These are phyloP conservation scores for Callimorpha dominula DNA, from an alignment of 2,888 invertebrate species.

Conservation along the genomic window DNA sequence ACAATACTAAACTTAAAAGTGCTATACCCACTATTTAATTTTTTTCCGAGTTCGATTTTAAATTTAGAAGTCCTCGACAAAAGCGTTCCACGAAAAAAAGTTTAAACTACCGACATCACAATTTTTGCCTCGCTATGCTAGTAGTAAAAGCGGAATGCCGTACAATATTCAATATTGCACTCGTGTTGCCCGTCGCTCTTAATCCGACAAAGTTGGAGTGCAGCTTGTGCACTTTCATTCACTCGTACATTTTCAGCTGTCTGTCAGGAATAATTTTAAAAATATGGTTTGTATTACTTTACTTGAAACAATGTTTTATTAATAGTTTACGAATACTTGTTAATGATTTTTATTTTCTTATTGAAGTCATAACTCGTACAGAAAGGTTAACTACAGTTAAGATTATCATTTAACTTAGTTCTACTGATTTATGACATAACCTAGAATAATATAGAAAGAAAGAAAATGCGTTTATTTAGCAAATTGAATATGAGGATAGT, in stretches of 20 bases:
- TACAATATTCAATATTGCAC: neutral
- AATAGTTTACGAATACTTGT: too few species aligned
- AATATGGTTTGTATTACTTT: neutral
- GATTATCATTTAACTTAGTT: too few species aligned
- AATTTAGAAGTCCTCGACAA: neutral
- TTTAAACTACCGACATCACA: constrained; percentile 1
- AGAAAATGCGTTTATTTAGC: too few species aligned
- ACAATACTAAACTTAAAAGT: neutral
- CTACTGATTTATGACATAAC: too few species aligned
- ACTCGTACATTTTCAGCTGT: neutral
- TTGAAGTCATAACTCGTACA: too few species aligned
- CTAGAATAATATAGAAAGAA: too few species aligned
- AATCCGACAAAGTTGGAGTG: constrained; percentile 1
- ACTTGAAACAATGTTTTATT: too few species aligned
- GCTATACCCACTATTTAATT: neutral
- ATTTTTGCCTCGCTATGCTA: neutral
- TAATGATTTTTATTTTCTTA: too few species aligned
- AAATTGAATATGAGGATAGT: too few species aligned
- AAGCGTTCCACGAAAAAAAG: constrained; percentile 1
- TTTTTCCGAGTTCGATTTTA: neutral
- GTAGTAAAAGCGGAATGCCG: neutral
- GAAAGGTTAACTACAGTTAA: too few species aligned
- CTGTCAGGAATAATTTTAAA: neutral
- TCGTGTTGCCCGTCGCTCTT: neutral
- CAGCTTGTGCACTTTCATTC: neutral